Conservation (phyloP, 2,888 invertebrate genomes). For the Brachylomia viminalis region DNA sequence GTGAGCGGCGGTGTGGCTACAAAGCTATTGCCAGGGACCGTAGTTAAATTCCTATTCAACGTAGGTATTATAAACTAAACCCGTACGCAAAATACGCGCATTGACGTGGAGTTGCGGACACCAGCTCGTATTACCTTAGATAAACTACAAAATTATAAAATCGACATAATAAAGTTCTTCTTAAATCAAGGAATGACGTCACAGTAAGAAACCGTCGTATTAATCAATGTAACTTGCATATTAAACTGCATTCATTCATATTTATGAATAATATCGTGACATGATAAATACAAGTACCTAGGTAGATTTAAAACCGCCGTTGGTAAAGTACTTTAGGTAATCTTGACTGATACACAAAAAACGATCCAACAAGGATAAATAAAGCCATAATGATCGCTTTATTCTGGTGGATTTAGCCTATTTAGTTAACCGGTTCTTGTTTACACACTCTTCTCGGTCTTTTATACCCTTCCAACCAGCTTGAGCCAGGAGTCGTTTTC, state of each 20-base stretch:
- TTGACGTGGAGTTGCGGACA: no score
- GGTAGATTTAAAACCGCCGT: neutral
- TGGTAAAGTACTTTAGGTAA: neutral
- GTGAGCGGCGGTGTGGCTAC: no score
- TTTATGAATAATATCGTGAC: slow-evolving; percentile 35
- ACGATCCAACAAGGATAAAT: slow-evolving; percentile 8
- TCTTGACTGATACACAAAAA: slow-evolving; percentile 12
- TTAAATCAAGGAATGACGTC: slow-evolving; percentile 19
- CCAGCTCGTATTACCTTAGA: no score
- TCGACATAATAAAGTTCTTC: slow-evolving; percentile 6
- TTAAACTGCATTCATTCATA: slow-evolving; percentile 27
- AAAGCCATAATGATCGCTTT: neutral
- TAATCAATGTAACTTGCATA: slow-evolving; percentile 24
- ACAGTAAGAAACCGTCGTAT: neutral
- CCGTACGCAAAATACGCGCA: no score
- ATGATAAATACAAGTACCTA: neutral
- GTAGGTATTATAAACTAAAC: neutral
- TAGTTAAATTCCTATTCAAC: neutral
- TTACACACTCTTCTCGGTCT: no score
- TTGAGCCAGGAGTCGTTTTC: no score
- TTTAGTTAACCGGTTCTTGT: neutral
- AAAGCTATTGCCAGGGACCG: no score
- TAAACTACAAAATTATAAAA: no score
- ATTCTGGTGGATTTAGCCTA: neutral
- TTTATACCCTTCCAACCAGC: neutral